phyloP scores from a whole-genome alignment of 2,888 invertebrate genomes.

The Philonicus albiceps region DNA sequence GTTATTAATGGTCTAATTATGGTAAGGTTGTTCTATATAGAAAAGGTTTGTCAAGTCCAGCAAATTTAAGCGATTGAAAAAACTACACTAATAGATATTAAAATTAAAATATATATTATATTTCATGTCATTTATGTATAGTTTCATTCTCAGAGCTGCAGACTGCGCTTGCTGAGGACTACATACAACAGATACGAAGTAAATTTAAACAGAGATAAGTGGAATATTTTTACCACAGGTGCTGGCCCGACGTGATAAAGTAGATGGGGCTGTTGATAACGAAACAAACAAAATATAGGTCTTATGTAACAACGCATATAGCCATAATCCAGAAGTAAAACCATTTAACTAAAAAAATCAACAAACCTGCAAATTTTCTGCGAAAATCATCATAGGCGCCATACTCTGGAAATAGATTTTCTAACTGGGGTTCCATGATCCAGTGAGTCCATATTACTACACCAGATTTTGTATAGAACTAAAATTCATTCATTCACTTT shows the following conservation, averaged over 20 bases:
- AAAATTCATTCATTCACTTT: background rate
- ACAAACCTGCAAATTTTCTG: conserved; percentile 36
- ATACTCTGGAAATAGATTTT: background rate
- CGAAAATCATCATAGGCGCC: conserved; percentile 27
- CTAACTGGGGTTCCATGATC: background rate
- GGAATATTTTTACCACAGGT: background rate
- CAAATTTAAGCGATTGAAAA: too few relatives aligned
- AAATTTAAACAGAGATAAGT: background rate
- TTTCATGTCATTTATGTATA: background rate
- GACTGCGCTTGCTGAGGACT: background rate
- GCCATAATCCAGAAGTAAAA: background rate
- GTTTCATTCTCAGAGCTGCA: background rate
- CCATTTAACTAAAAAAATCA: background rate
- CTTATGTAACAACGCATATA: background rate
- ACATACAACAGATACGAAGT: background rate
- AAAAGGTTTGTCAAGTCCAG: too few relatives aligned
- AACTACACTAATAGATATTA: too few relatives aligned
- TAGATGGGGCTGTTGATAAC: background rate
- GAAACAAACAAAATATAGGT: background rate
- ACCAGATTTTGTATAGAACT: background rate
- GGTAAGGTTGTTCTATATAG: too few relatives aligned
- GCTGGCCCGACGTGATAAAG: background rate
- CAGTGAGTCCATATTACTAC: background rate
- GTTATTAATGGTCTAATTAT: too few relatives aligned
- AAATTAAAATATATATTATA: too few relatives aligned